Base-by-base conservation (phyloP, 2,113 vertebrate species). In the Beaufortia kweichowensis region DNA sequence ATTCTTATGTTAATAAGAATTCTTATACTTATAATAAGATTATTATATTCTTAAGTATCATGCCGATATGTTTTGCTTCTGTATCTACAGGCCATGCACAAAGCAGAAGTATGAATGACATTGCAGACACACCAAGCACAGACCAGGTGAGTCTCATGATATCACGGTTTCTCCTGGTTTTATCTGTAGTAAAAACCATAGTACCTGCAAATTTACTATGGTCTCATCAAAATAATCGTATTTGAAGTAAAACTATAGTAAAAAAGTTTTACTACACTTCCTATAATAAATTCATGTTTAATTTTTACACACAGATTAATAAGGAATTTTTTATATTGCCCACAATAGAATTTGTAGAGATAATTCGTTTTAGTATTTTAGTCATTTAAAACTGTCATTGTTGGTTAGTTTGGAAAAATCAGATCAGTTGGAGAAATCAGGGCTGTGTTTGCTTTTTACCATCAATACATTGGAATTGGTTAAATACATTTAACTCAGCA, bases 61-160 rank as follows among this genome's bases (percentile, higher is more conserved):
- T 41, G 14, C 26, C 50, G 55, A 11, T 17, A 26, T 67, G 28
- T 82, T 6, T 28, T 60, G 12, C 10, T 3, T 80, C 29, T 71
- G 0, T 71, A 35, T 73, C 26, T 87, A 1, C 84, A 98, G 97
- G 93, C 85, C 94, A 98, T 0, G 92, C 93, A 1, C 96, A 98
- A 85, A 99, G 96, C 77, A 87, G 94, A 59, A 99, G 97, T 87
- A 97, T 99, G 96, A 99, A 96, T 0, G 96, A 99, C 83, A 98
- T 99, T 84, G 91, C 95, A 0, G 95, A 93, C 21, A 91, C 94
- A 0, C 95, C 94, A 0, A 98, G 96, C 90, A 90, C 93, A 0
- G 96, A 98, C 79, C 96, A 99, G 95, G 96, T 96, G 88, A 87
- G 5, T 53, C 60, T 39, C 43, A 9, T 35, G 19, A 15, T 23